Evolutionary conservation across 1,140 invertebrate species (phyloP), one percentile per base, ranked within the genome.

Genomic region (Mycetomoellerius zeteki): DNA sequence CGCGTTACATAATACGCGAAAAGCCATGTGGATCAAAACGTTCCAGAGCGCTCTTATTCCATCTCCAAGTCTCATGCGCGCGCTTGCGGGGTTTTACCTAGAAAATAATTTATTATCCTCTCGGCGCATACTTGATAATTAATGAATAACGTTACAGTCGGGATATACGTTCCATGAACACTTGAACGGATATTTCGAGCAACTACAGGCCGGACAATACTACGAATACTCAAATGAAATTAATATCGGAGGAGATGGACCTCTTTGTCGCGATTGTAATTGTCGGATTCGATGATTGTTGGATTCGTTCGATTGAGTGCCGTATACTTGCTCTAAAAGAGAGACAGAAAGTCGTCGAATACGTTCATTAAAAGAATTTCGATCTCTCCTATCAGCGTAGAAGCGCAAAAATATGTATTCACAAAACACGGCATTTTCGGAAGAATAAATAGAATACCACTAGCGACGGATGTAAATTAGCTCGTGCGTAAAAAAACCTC

Each of bases 401-500:
- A 43, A 60, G 27, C 54, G 21, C 56, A 60, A 73, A 73, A 73
- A 84, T 60, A n/a, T 37, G 24, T 12, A 50, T 3, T 33, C 30
- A 27, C 67, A 24, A 60, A 73, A 73, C 67, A 73, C 19, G 19
- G 33, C 16, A 24, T 47, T 72, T 30, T 52, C 27, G 54, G 7
- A 73, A 84, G 43, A n/a, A 75, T 47, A n/a, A 60, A 75, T 84
- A 33, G 50, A 84, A 50, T 37, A 62, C 14, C 47, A 27, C 27
- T 2, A 21, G 21, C 27, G 69, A 60, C 54, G 54, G 72, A 62
- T 84, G 54, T 69, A 75, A 75, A 84, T 84, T 84, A 14, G 43
- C 8, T 50, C 54, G 80, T 24, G 80, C 27, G 80, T 37, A 84
- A 75, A 84, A 75, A 84, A 84, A 75, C 67, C 7, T 37, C 62